Percentiles rank a stretch among this genome's conserved stretches.
Conservation (phyloP, 2,113 vertebrate species). For the human region DNA sequence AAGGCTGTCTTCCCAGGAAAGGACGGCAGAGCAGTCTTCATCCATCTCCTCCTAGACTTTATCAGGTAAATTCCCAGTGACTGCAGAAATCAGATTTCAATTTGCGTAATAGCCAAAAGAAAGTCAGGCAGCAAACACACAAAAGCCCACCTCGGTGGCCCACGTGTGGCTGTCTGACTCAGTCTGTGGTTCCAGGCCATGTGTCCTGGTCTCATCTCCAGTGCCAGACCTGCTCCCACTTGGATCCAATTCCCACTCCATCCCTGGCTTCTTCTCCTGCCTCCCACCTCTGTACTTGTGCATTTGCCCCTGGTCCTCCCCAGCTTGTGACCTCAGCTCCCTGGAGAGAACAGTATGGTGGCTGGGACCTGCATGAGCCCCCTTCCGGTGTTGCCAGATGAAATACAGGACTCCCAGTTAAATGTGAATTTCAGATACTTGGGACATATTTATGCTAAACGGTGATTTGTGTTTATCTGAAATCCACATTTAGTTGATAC, state of each 20-base stretch:
- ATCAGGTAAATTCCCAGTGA: background rate
- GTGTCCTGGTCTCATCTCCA: background rate
- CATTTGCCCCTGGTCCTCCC: background rate
- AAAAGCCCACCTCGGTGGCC: background rate
- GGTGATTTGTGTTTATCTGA: background rate
- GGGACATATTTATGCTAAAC: background rate
- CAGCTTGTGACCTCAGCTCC: background rate
- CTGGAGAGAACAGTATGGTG: accelerated
- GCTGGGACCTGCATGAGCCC: accelerated
- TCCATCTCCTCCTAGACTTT: background rate
- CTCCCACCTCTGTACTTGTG: background rate
- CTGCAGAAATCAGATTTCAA: background rate
- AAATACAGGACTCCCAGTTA: background rate
- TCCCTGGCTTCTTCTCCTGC: background rate
- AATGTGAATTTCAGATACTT: background rate
- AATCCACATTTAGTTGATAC: background rate
- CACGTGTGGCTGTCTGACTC: accelerated
- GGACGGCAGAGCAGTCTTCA: accelerated
- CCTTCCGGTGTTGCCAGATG: background rate
- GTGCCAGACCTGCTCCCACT: background rate
- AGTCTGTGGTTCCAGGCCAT: background rate
- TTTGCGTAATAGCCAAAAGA: background rate
- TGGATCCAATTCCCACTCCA: accelerated
- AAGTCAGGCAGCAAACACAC: no score
- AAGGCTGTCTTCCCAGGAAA: background rate